Base-by-base conservation (phyloP, 2,888 invertebrate species). In the Agapostemon virescens region DNA sequence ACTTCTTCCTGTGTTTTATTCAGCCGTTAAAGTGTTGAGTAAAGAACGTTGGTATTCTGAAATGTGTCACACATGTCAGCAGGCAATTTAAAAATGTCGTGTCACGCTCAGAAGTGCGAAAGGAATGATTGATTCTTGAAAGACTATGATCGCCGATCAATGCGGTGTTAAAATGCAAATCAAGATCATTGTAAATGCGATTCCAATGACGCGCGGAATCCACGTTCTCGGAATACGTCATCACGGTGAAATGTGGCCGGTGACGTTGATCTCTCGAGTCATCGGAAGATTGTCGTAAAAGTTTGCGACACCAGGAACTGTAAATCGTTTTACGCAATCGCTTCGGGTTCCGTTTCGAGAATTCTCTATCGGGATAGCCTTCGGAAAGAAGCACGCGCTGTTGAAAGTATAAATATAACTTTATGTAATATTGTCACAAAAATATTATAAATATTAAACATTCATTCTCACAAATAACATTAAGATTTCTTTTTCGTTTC, bases 401-500 rank as follows among this genome's bases (percentile, higher is more conserved):
- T 84, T 84, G 83, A 88, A 90, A 90, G 90, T 90, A 90, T 90
- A 89, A 90, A 89, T 90, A 90, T 90, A 90, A 90, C 85, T 89
- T 88, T 89, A 87, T 90, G 85, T 88, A 87, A 89, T 84, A 90
- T 88, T 75, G 79, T 90, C 88, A 86, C 85, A 89, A 90, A 88
- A 90, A 89, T 90, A 90, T 90, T 85, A 88, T 88, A 90, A 89
- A 90, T 88, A 87, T 89, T 84, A 76, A 85, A 87, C 82, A 80
- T 86, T 82, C 63, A 83, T 82, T 87, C 77, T 86, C 81, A 82
- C 84, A 88, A 87, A 85, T 86, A 88, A 88, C 83, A 67, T 80
- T 81, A 85, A 84, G 68, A 76, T 74, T 70, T 80, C 38, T 38
- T 69, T 85, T 74, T 81, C 38, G 55, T 70, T 85, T 58, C 77